Percentiles rank a stretch among this genome's conserved stretches.
Evolutionary conservation across 2,797 vertebrate genomes (phyloP).

Genomic region (Cheirogaleus major): DNA sequence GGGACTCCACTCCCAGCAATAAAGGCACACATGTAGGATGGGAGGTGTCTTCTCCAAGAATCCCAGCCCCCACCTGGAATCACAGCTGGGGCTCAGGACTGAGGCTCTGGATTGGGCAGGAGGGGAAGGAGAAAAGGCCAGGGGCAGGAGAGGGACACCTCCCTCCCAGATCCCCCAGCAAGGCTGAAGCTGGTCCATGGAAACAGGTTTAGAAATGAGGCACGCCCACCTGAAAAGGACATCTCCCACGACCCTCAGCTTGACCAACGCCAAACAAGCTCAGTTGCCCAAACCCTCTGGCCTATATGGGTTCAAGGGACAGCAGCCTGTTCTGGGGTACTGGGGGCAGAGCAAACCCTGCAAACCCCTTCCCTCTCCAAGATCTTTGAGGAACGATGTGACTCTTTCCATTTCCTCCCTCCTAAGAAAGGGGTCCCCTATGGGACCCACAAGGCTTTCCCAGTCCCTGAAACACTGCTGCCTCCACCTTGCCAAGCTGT

Average conservation of each 20-base stretch:
- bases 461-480: not conserved
- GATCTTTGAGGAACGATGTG: not conserved
- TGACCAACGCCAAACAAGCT: not conserved
- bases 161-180: rapidly evolving
- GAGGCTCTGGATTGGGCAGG: not conserved
- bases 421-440: not conserved
- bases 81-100: not conserved
- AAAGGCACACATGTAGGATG: not conserved
- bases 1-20: not conserved
- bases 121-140: not conserved
- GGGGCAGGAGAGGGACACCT: not conserved
- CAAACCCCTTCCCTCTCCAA: not conserved
- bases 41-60: not conserved
- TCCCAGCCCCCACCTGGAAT: not conserved
- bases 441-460: not conserved
- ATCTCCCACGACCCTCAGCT: not conserved
- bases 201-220: not conserved
- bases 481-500: not conserved
- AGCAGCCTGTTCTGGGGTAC: not conserved
- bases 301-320: not conserved
- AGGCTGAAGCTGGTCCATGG: not conserved
- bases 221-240: not conserved
- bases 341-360: not conserved
- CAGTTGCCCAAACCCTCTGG: not conserved
- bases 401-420: not conserved